A percentile compares a stretch with the other conserved stretches of the same genome.
phyloP scores from a whole-genome alignment of 2,888 invertebrate genomes.

The Graphium colonna region DNA sequence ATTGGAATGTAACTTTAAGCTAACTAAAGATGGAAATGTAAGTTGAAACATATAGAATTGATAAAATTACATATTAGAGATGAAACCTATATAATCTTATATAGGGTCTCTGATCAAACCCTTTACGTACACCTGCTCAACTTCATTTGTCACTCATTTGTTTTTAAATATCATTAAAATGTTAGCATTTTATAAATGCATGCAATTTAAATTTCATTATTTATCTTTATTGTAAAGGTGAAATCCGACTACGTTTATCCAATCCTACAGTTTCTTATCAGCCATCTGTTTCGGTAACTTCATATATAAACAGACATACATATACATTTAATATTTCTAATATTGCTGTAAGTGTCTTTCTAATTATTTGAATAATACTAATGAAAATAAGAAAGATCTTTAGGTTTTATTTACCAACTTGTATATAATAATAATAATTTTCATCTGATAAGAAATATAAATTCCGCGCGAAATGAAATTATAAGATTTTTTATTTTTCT shows the following conservation, averaged over 20 bases:
- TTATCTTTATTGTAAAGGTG: neutral
- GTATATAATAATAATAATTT: too few species aligned
- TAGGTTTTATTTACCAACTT: too few species aligned
- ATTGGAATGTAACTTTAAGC: conserved; percentile 18
- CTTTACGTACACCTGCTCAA: conserved; percentile 35
- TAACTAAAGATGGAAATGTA: conserved; percentile 1
- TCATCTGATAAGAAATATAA: too few species aligned
- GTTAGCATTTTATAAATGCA: conserved; percentile 22
- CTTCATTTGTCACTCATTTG: conserved; percentile 50
- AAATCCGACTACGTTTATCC: conserved; percentile 5
- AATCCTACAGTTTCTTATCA: neutral
- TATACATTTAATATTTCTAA: too few species aligned
- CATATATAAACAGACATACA: too few species aligned
- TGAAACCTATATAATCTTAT: conserved; percentile 14
- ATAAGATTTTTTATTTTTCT: too few species aligned
- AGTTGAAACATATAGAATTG: conserved; percentile 2
- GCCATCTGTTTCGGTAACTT: too few species aligned
- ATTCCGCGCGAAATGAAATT: too few species aligned
- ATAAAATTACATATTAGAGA: neutral
- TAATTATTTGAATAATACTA: too few species aligned
- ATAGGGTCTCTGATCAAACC: conserved; percentile 26
- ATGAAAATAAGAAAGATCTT: too few species aligned
- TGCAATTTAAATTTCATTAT: conserved; percentile 18
- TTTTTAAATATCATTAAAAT: conserved; percentile 21
- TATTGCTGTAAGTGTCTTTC: too few species aligned